phyloP scores from a whole-genome alignment of 2,888 invertebrate genomes.

The Dromius quadrimaculatus region DNA sequence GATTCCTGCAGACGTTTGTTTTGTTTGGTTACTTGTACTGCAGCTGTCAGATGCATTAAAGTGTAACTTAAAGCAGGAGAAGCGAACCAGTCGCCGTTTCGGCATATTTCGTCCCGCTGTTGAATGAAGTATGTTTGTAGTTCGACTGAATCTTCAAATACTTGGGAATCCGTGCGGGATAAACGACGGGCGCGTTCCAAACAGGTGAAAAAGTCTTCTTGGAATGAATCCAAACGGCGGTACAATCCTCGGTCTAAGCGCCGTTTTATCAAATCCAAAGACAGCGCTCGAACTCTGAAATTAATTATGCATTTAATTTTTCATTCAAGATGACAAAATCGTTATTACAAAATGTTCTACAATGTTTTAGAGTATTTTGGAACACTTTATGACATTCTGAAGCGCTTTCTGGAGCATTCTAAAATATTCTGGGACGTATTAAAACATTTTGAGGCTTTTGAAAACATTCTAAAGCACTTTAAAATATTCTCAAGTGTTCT shows the following conservation, averaged over 20 bases:
- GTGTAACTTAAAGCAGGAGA: constrained; percentile 91
- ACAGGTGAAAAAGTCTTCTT: constrained; percentile 95
- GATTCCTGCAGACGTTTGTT: constrained; percentile 83
- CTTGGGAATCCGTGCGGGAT: constrained; percentile 92
- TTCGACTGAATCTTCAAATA: constrained; percentile 96
- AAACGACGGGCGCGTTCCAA: constrained; percentile 90
- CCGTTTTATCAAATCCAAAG: constrained; percentile 92
- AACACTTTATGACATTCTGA: too few relatives aligned
- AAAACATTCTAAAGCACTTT: too few relatives aligned
- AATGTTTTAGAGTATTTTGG: too few relatives aligned
- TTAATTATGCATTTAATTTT: too few relatives aligned
- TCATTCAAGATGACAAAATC: too few relatives aligned
- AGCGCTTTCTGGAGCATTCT: too few relatives aligned
- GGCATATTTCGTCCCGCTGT: constrained; percentile 79
- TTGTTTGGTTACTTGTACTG: constrained; percentile 81
- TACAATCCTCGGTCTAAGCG: constrained; percentile 93
- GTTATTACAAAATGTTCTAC: too few relatives aligned
- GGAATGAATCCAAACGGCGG: constrained; percentile 92
- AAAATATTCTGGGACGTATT: too few relatives aligned
- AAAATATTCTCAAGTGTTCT: too few relatives aligned
- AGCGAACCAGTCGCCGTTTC: constrained; percentile 80
- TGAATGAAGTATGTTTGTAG: constrained; percentile 91
- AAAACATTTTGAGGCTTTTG: too few relatives aligned
- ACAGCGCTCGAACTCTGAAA: constrained; percentile 82
- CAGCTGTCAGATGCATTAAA: constrained; percentile 78